Evolutionary conservation across 2,888 invertebrate genomes (phyloP).

Genomic region (Archips crataeganus): DNA sequence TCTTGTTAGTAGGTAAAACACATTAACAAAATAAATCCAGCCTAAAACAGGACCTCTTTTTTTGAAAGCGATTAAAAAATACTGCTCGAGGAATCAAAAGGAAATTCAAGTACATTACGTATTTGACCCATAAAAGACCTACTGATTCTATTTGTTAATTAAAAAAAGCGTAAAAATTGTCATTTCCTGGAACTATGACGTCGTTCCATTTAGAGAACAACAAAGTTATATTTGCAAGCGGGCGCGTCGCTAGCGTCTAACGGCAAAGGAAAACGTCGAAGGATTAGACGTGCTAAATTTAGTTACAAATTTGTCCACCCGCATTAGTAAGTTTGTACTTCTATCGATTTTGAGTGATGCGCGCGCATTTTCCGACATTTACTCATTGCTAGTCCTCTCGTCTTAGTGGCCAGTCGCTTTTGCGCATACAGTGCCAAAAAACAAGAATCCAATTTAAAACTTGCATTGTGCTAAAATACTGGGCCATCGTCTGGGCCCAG

Average conservation of each 20-base stretch:
- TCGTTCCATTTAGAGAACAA: conserved; percentile 3
- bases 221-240: conserved; percentile 15
- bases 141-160: too few relatives aligned
- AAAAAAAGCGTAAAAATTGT: neutral
- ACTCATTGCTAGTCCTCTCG: conserved; percentile 32
- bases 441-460: neutral
- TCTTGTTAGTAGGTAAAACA: too few relatives aligned
- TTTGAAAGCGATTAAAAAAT: too few relatives aligned
- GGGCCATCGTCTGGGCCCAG: conserved; percentile 25
- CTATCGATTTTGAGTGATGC: conserved; percentile 34
- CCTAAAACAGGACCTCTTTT: too few relatives aligned
- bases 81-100: too few relatives aligned
- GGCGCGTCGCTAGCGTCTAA: conserved; percentile 6
- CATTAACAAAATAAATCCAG: too few relatives aligned
- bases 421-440: conserved; percentile 28
- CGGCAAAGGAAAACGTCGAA: neutral
- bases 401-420: conserved; percentile 24
- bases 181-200: conserved; percentile 21
- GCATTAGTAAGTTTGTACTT: conserved; percentile 23
- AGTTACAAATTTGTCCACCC: conserved; percentile 9
- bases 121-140: too few relatives aligned
- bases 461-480: conserved; percentile 9
- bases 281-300: neutral
- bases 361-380: conserved; percentile 36
- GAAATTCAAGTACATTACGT: too few relatives aligned